A percentile compares a stretch with the other conserved stretches of the same genome.
These are phyloP conservation scores for Pogonocichla stellata DNA, from an alignment of 2,113 vertebrate genomes.

Conservation along the genomic window DNA sequence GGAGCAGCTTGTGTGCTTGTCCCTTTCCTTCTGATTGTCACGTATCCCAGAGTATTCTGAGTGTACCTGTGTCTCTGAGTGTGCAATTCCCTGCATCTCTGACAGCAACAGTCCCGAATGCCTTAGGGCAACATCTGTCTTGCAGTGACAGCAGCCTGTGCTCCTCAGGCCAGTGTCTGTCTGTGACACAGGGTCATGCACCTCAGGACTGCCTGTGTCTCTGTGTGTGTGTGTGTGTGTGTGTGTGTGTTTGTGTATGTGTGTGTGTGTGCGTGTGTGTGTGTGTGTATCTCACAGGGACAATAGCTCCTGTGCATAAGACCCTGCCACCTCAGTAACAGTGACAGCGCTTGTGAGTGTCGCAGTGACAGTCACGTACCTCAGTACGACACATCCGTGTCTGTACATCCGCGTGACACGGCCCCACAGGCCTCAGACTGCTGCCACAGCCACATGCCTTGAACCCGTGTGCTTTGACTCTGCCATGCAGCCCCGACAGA, in stretches of 20 bases:
- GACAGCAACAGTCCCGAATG: not conserved
- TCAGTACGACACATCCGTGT: rapidly evolving
- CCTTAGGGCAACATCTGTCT: not conserved
- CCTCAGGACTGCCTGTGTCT: not conserved
- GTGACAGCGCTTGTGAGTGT: rapidly evolving
- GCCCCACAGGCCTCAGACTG: not conserved
- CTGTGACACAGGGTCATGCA: rapidly evolving
- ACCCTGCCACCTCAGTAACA: not conserved
- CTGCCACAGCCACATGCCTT: not conserved
- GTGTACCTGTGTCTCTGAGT: not conserved
- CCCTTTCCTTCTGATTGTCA: not conserved
- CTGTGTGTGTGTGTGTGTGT: too few species aligned
- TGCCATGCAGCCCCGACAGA: not conserved
- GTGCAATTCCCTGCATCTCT: not conserved
- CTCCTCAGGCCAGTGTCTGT: not conserved
- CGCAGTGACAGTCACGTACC: not conserved
- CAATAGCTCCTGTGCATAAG: not conserved
- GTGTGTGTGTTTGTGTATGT: too few species aligned
- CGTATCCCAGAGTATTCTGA: rapidly evolving
- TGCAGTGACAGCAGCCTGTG: rapidly evolving
- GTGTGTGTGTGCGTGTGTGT: too few species aligned
- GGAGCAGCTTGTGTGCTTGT: not conserved
- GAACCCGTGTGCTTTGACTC: rapidly evolving
- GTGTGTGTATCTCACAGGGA: not conserved
- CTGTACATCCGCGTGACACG: rapidly evolving